phyloP scores from a whole-genome alignment of 2,888 invertebrate species.

The Lithophane leautieri region DNA sequence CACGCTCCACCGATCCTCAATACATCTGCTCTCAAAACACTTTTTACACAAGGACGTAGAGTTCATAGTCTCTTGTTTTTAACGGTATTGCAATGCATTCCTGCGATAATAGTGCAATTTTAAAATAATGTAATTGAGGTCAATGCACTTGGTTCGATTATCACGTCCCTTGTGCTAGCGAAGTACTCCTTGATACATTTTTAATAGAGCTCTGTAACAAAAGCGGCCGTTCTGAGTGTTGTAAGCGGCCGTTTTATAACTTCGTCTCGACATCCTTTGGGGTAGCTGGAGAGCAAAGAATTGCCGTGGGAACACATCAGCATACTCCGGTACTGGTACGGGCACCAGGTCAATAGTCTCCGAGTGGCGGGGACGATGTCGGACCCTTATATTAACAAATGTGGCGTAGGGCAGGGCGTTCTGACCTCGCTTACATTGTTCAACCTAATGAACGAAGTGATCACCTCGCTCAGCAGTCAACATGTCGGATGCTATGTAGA shows the following conservation, averaged over 20 bases:
- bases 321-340: too few relatives aligned
- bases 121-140: constrained; percentile 56
- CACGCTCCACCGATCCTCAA: constrained; percentile 71
- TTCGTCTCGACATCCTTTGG: too few relatives aligned
- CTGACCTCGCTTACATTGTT: too few relatives aligned
- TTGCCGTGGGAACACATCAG: too few relatives aligned
- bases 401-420: too few relatives aligned
- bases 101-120: constrained; percentile 57
- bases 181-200: not conserved
- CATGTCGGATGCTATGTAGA: not conserved
- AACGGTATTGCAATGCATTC: constrained; percentile 47
- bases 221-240: not conserved
- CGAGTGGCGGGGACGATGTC: too few relatives aligned
- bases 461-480: not conserved
- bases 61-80: constrained; percentile 68
- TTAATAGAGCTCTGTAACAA: not conserved
- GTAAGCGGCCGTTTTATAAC: too few relatives aligned
- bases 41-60: constrained; percentile 67
- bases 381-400: too few relatives aligned
- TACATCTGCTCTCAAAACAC: constrained; percentile 46
- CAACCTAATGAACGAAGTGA: too few relatives aligned
- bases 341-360: too few relatives aligned
- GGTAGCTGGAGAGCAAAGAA: too few relatives aligned
- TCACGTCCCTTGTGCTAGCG: constrained; percentile 9
- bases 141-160: constrained; percentile 48